phyloP scores from a whole-genome alignment of 2,113 vertebrate genomes.

The Leucopternis melanops region DNA sequence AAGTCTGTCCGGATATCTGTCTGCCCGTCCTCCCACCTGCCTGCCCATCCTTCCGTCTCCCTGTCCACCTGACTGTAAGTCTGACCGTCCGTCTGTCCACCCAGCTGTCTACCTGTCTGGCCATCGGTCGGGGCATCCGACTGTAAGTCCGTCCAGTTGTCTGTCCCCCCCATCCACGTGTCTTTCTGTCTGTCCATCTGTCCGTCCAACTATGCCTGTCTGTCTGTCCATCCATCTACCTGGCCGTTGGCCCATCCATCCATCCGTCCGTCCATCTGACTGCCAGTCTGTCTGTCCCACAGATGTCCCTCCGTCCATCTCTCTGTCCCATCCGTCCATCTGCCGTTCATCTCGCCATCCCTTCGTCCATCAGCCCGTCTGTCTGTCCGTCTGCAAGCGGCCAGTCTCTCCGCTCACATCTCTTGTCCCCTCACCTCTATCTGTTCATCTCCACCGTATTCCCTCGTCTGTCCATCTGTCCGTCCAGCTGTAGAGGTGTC shows the following conservation, averaged over 20 bases:
- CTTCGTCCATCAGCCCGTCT: neutral
- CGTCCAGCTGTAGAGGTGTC: neutral
- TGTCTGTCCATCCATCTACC: neutral
- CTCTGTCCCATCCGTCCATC: too few species aligned
- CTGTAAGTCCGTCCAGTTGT: neutral
- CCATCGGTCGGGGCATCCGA: neutral
- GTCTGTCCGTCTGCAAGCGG: neutral
- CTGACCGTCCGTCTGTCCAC: too few species aligned
- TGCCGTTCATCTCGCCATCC: fast-evolving
- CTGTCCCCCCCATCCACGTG: neutral
- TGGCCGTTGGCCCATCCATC: neutral
- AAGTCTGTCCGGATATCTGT: neutral
- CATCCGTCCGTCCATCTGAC: neutral
- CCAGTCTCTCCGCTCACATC: too few species aligned
- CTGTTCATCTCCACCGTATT: neutral
- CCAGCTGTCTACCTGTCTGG: neutral
- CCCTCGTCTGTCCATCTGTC: neutral
- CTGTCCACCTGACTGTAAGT: neutral
- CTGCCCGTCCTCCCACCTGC: neutral
- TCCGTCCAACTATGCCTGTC: neutral
- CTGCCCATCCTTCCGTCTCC: too few species aligned
- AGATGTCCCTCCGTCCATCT: too few species aligned
- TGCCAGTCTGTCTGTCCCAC: neutral
- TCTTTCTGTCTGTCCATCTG: neutral
- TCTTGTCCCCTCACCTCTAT: neutral